Conservation (phyloP, 2,888 invertebrate genomes). For the Dastarcus helophoroides region DNA sequence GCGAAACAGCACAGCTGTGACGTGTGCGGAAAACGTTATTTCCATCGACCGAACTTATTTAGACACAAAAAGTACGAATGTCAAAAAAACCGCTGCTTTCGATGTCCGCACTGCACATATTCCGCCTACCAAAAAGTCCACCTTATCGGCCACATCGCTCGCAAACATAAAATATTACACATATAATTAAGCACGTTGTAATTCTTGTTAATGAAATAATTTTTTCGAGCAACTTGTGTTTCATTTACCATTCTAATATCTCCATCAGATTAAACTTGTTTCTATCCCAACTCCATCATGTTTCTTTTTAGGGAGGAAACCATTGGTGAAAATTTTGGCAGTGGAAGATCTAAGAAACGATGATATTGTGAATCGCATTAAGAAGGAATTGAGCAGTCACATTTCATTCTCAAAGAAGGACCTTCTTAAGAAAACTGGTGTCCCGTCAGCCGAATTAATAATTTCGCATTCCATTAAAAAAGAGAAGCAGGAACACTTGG, state of each 20-base stretch:
- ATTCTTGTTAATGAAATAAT: not conserved
- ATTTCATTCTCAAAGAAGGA: conserved; percentile 13
- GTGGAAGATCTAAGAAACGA: conserved; percentile 24
- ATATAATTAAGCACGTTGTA: too few relatives aligned
- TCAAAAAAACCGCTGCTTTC: conserved; percentile 49
- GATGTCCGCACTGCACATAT: conserved; percentile 50
- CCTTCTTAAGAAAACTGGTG: conserved; percentile 1
- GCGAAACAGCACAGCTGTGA: conserved; percentile 42
- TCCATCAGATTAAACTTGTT: too few relatives aligned
- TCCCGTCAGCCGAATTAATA: not conserved
- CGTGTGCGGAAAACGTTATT: conserved; percentile 63
- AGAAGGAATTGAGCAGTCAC: conserved; percentile 20
- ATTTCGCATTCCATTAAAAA: too few relatives aligned
- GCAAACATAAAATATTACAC: conserved; percentile 5
- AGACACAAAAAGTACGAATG: conserved; percentile 63
- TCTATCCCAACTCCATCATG: not conserved
- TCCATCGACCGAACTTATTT: conserved; percentile 54
- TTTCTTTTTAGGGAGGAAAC: conserved; percentile 12
- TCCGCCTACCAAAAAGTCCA: conserved; percentile 37
- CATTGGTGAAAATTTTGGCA: conserved; percentile 22
- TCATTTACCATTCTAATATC: too few relatives aligned
- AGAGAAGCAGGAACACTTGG: not conserved
- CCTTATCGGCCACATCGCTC: not conserved
- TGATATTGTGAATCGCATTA: conserved; percentile 21
- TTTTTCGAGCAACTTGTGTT: not conserved